Base-by-base conservation (phyloP, 2,888 invertebrate species). In the Zaprionus obscuricornis region DNA sequence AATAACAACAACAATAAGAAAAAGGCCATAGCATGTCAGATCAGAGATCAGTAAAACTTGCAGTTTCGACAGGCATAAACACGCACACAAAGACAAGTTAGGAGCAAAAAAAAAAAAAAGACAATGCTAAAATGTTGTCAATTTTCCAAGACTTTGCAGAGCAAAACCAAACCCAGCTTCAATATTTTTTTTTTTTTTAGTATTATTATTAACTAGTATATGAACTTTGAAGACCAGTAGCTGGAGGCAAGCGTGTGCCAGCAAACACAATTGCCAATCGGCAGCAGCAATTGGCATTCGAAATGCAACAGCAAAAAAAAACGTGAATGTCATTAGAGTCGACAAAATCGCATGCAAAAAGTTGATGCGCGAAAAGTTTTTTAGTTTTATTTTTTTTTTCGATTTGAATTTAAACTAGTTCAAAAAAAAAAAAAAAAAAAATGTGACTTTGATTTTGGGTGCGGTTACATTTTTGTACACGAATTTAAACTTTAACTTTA, bases 261-360 rank as follows among this genome's bases (percentile, higher is more conserved):
- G 11, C 3, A 13, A 37, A 33, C 26, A 6, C 36, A 24, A 34
- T 26, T 42, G 27, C 6, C 42, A 50, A 16, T 16, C 34, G 16
- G 14, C 16, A 13, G 16, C 34, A 33, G 52, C 55, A 55, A 67
- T 70, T 62, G 71, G 52, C 67, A 74, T 74, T 66, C 71, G 55
- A 70, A 71, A 46, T 65, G 69, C 70, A 65, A 49, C 51, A 47
- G 59, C 20, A 47, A 58, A 47, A 6, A 3, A 11, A 64, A 60
- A 55, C 71, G 77, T 78, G 82, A 81, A 81, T 70, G 83, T 82
- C 75, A 58, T 66, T 73, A 55, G 14, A 83, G 81, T 69, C 66
- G n/a, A n/a, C n/a, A n/a, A 83, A 67, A 74, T 67, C 40, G n/a
- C n/a, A n/a, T n/a, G n/a, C n/a, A n/a, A n/a, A 27, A 51, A 42